Conservation (phyloP, 2,888 invertebrate species). For the Rhodophaea formosa region DNA sequence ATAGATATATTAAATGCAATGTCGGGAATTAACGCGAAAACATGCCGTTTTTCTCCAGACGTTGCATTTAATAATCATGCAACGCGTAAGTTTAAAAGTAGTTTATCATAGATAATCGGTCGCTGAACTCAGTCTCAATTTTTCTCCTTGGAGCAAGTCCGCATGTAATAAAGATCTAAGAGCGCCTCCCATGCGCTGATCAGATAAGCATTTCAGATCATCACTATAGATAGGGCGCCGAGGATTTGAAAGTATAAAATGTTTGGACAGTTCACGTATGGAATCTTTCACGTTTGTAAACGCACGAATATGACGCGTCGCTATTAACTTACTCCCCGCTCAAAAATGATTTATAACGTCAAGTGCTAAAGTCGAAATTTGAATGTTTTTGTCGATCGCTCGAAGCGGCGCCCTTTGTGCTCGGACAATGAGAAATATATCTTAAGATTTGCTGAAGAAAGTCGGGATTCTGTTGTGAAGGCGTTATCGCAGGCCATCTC, state of each 20-base stretch:
- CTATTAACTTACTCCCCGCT: conserved; percentile 28
- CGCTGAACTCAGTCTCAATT: conserved; percentile 2
- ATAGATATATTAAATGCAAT: too few relatives aligned
- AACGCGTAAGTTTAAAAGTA: too few relatives aligned
- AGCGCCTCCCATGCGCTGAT: conserved; percentile 69
- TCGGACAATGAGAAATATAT: conserved; percentile 38
- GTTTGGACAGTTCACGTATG: conserved; percentile 78
- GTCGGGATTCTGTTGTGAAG: conserved; percentile 35
- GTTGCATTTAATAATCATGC: too few relatives aligned
- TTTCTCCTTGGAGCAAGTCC: conserved; percentile 28
- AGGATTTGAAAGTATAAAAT: conserved; percentile 80
- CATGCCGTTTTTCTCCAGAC: too few relatives aligned
- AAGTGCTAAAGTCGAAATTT: conserved; percentile 40
- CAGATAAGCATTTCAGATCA: conserved; percentile 75
- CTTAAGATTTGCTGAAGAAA: conserved; percentile 37
- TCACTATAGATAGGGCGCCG: conserved; percentile 72
- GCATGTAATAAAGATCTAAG: conserved; percentile 80
- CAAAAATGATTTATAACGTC: conserved; percentile 37
- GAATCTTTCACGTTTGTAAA: conserved; percentile 74
- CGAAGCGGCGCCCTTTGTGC: conserved; percentile 41
- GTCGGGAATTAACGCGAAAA: too few relatives aligned
- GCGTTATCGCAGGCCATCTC: conserved; percentile 65
- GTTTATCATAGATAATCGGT: too few relatives aligned
- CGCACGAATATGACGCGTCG: conserved; percentile 71
- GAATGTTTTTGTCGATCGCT: conserved; percentile 26